phyloP scores from a whole-genome alignment of 2,797 vertebrate species.

The Acipenser ruthenus region DNA sequence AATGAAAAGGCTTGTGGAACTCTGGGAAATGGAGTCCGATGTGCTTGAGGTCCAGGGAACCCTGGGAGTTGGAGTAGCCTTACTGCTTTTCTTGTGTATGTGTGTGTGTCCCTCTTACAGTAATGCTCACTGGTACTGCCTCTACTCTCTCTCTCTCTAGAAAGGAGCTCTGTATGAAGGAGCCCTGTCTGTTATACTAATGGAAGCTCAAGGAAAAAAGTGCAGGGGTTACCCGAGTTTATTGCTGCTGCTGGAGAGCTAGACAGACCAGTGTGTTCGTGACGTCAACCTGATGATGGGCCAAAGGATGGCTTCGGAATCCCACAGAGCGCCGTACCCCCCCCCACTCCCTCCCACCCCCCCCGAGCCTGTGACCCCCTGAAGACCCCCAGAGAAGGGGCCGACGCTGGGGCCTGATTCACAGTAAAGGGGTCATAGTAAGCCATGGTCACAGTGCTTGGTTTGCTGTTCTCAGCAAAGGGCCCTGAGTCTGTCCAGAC shows the following conservation, averaged over 20 bases:
- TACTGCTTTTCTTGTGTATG: neutral
- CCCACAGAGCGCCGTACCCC: too few relatives aligned
- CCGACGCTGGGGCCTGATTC: constrained; percentile 34
- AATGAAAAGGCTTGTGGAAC: too few relatives aligned
- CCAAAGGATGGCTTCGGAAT: too few relatives aligned
- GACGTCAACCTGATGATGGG: too few relatives aligned
- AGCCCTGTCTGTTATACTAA: constrained; percentile 1
- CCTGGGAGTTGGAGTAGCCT: neutral
- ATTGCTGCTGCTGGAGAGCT: neutral
- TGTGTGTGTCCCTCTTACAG: neutral
- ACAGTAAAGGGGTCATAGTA: constrained; percentile 58
- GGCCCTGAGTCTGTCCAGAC: constrained; percentile 25
- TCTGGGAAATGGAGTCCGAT: neutral
- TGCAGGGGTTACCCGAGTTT: neutral
- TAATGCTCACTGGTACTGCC: neutral
- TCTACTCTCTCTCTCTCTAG: neutral
- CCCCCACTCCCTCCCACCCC: neutral
- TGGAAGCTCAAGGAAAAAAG: constrained; percentile 6
- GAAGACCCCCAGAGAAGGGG: constrained; percentile 24
- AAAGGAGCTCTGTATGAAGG: neutral
- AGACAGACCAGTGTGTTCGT: neutral
- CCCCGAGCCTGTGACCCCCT: neutral
- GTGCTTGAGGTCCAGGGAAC: neutral
- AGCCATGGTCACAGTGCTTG: constrained; percentile 69
- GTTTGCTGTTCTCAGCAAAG: constrained; percentile 45